Evolutionary conservation across 1,140 invertebrate genomes (phyloP).

Genomic region (Gyrodactylus bullatarudis): DNA sequence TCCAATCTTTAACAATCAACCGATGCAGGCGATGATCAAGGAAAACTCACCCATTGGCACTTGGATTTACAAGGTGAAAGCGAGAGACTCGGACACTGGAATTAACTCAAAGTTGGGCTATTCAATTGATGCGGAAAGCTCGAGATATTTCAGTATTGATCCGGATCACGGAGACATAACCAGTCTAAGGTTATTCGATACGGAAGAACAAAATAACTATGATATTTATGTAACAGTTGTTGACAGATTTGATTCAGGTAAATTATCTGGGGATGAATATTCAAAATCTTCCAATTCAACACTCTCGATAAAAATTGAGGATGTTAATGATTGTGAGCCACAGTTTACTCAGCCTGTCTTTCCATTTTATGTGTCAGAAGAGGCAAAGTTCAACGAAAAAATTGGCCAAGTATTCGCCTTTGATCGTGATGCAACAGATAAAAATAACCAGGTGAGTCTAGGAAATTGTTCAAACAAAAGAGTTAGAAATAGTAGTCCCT

Average conservation of each 20-base stretch:
- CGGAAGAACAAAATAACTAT: not conserved
- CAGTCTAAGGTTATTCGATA: not conserved
- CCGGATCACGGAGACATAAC: not conserved
- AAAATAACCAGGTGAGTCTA: not conserved
- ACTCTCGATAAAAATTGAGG: conserved; percentile 2
- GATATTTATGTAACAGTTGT: not conserved
- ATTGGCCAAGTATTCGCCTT: not conserved
- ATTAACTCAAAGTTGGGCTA: not conserved
- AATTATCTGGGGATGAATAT: not conserved
- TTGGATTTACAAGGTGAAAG: not conserved
- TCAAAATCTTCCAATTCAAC: not conserved
- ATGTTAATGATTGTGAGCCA: not conserved
- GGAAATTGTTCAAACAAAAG: no score
- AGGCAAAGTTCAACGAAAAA: not conserved
- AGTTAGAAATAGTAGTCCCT: no score
- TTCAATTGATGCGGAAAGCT: not conserved
- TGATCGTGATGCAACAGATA: not conserved
- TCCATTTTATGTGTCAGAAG: not conserved
- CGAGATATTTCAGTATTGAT: not conserved
- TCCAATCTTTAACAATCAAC: conserved; percentile 29
- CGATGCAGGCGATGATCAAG: not conserved
- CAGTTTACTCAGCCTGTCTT: not conserved
- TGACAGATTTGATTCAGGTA: not conserved
- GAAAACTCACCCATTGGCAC: conserved; percentile 1
- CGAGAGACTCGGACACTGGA: not conserved